These are phyloP conservation scores for Drosophila rellima DNA, from an alignment of 2,888 invertebrate genomes.

Conservation along the genomic window DNA sequence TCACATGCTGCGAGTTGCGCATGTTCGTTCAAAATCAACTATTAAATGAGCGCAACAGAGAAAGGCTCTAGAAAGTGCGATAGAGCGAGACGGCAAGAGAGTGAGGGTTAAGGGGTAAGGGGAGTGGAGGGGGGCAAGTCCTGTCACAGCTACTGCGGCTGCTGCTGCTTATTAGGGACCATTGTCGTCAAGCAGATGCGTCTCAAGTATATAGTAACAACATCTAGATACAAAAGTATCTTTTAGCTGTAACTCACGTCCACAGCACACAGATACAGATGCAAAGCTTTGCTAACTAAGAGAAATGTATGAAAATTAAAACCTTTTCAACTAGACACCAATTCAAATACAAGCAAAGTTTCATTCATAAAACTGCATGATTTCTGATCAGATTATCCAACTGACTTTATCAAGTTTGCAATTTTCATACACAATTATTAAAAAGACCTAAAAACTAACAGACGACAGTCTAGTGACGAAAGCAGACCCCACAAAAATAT, in stretches of 20 bases:
- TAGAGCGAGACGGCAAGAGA: neutral
- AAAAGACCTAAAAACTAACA: too few species aligned
- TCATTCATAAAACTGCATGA: neutral
- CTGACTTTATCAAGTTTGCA: neutral
- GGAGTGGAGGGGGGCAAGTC: neutral
- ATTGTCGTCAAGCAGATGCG: conserved; percentile 32
- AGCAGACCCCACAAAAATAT: too few species aligned
- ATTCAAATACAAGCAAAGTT: neutral
- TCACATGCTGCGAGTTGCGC: conserved; percentile 75
- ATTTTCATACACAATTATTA: too few species aligned
- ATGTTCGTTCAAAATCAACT: conserved; percentile 76
- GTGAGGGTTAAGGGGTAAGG: too few species aligned
- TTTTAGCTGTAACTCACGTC: conserved; percentile 17
- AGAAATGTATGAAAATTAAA: neutral
- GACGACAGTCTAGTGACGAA: too few species aligned
- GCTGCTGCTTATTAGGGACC: conserved; percentile 35
- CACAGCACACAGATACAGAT: neutral
- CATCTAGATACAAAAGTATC: conserved; percentile 10
- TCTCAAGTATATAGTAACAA: neutral
- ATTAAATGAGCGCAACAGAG: conserved; percentile 45
- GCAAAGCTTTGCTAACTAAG: neutral
- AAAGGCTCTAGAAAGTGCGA: conserved; percentile 5
- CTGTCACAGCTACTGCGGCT: conserved; percentile 24
- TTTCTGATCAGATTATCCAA: neutral
- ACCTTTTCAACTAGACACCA: neutral